Percentiles rank a stretch among this genome's conserved stretches.
These are phyloP conservation scores for Strongylocentrotus purpuratus DNA, from an alignment of 35 echinoderm and acorn worm species.

Conservation along the genomic window DNA sequence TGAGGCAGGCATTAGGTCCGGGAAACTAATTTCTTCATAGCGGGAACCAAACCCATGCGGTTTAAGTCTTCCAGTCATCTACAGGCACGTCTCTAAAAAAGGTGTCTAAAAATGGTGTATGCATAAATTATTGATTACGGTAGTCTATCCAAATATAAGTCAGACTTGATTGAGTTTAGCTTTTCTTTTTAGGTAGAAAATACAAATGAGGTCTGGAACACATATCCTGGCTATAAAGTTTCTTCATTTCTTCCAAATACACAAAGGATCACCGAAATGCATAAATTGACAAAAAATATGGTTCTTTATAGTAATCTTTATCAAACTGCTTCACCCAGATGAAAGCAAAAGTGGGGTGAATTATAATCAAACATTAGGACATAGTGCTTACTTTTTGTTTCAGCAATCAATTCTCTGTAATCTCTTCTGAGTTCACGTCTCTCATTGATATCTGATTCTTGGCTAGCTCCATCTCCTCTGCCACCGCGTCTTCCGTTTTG, in stretches of 20 bases:
- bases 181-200: neutral
- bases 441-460: neutral
- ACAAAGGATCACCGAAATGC: neutral
- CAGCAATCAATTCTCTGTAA: conserved; percentile 56
- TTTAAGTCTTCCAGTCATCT: too few relatives aligned
- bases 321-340: too few relatives aligned
- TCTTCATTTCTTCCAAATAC: neutral
- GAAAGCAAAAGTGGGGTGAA: too few relatives aligned
- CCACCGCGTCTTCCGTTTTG: neutral
- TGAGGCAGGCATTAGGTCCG: too few relatives aligned
- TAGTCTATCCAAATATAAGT: too few relatives aligned
- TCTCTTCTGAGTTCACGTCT: conserved; percentile 52
- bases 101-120: too few relatives aligned
- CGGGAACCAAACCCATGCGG: too few relatives aligned
- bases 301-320: too few relatives aligned
- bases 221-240: neutral
- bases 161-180: neutral
- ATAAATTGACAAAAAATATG: neutral
- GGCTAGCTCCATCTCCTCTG: neutral
- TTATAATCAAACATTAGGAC: too few relatives aligned
- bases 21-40: too few relatives aligned
- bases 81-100: too few relatives aligned
- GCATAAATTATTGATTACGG: too few relatives aligned
- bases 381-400: conserved; percentile 52
- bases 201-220: neutral